Conservation (phyloP, 1,140 invertebrate species). For the Eriosoma lanigerum region DNA sequence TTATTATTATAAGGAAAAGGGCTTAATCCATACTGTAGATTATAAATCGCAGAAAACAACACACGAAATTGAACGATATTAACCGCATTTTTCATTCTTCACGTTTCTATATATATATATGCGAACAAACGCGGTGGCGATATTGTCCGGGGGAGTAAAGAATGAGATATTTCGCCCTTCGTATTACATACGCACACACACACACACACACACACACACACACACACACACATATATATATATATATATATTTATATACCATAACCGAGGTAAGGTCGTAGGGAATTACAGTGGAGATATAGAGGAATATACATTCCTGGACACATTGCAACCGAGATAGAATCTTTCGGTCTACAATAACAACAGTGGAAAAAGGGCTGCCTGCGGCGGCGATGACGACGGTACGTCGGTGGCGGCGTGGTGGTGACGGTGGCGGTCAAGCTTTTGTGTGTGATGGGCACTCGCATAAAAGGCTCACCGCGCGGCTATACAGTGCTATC, state of each 20-base stretch:
- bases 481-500: not conserved
- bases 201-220: not conserved
- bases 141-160: constrained; percentile 35
- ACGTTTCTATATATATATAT: not conserved
- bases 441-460: constrained; percentile 41
- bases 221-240: not conserved
- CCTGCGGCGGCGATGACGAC: not conserved
- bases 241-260: not conserved
- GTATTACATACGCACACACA: not conserved
- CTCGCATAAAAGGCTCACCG: constrained; percentile 41
- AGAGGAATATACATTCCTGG: constrained; percentile 21
- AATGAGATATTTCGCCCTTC: constrained; percentile 40
- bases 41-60: constrained; percentile 18
- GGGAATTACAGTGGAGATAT: not conserved
- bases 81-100: constrained; percentile 32
- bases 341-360: constrained; percentile 35
- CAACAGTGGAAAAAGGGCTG: constrained; percentile 8
- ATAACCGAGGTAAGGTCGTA: not conserved
- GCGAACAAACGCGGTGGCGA: not conserved
- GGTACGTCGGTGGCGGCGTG: not conserved
- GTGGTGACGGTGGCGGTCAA: not conserved
- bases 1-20: not conserved
- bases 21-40: not conserved
- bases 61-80: constrained; percentile 9
- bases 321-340: constrained; percentile 29